Evolutionary conservation across 2,888 invertebrate species (phyloP), one percentile per base, ranked within the genome.

Genomic region (Drosophila buzzatii): DNA sequence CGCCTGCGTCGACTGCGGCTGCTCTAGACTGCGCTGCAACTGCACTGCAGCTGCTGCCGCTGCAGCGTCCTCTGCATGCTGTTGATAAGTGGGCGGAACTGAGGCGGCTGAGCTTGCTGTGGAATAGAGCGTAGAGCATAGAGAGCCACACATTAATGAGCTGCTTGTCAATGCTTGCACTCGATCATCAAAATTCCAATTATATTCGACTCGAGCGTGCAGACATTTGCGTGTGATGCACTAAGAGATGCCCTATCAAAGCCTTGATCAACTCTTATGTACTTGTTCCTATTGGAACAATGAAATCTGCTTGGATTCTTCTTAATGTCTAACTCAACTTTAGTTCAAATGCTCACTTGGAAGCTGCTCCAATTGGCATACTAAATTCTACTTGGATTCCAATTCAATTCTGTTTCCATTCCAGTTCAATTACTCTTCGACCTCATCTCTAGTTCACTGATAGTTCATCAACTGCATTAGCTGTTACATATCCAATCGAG

Each of bases 121-220:
- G 16, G 41, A 23, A 49, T n/a, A 55, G 42, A 42, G 33, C 3
- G 27, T 27, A 27, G 6, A 27, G 27, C 5, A 27, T 27, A n/a
- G 33, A 51, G 16, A 45, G 37, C 39, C 42, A 31, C 49, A 23
- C 67, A 73, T 77, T 77, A 59, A 71, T 72, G 72, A 77, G 58
- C 37, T 44, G 49, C 51, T 45, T 45, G 20, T 20, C 16, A 27
- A n/a, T 35, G 67, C 70, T 70, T 69, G 41, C 79, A 52, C 56
- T 37, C 62, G 65, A 55, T 62, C 66, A 89, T 84, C 79, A 76
- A 76, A 85, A 85, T 89, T 81, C 84, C 87, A 79, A 88, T 88
- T 85, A 82, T 72, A 78, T 70, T 72, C 52, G 72, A 12, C 33
- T 41, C 44, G 20, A 47, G 70, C 55, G 65, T 53, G 55, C 47